Evolutionary conservation across 2,888 invertebrate genomes (phyloP).

Genomic region (Hedya salicella): DNA sequence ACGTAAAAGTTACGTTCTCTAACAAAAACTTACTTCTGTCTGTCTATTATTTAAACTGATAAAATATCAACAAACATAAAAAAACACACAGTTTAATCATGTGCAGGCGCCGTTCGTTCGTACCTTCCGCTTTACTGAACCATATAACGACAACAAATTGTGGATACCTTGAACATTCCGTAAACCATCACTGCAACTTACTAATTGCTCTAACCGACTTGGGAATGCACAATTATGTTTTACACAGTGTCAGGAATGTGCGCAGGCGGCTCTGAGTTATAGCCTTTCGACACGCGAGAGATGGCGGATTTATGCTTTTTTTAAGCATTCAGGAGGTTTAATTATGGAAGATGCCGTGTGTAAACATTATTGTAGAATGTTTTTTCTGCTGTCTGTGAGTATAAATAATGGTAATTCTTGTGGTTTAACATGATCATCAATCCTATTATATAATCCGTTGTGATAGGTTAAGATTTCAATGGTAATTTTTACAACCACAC

Average conservation of each 20-base stretch:
- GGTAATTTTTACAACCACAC: too few species aligned
- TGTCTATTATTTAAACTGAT: too few species aligned
- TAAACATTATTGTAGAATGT: constrained; percentile 6
- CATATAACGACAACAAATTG: constrained; percentile 21
- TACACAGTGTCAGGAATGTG: constrained; percentile 35
- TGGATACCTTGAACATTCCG: constrained; percentile 23
- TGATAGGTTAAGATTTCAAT: too few species aligned
- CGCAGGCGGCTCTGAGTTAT: constrained; percentile 41
- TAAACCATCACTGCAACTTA: constrained; percentile 17
- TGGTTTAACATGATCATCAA: too few species aligned
- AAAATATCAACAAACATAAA: too few species aligned
- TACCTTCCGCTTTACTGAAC: constrained; percentile 4
- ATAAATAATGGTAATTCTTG: constrained; percentile 14
- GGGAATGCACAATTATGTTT: constrained; percentile 40
- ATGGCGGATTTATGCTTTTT: constrained; percentile 30
- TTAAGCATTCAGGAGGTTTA: constrained; percentile 1
- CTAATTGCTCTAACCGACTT: constrained; percentile 37
- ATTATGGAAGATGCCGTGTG: constrained; percentile 10
- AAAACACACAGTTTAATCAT: too few species aligned
- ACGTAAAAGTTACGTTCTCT: too few species aligned
- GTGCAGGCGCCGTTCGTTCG: too few species aligned
- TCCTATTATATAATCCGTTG: too few species aligned
- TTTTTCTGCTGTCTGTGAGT: constrained; percentile 1
- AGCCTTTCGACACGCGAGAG: constrained; percentile 39
- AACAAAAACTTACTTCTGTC: too few species aligned